A percentile compares a stretch with the other conserved stretches of the same genome.
phyloP scores from a whole-genome alignment of 2,888 invertebrate genomes.

The Norana najaformis region DNA sequence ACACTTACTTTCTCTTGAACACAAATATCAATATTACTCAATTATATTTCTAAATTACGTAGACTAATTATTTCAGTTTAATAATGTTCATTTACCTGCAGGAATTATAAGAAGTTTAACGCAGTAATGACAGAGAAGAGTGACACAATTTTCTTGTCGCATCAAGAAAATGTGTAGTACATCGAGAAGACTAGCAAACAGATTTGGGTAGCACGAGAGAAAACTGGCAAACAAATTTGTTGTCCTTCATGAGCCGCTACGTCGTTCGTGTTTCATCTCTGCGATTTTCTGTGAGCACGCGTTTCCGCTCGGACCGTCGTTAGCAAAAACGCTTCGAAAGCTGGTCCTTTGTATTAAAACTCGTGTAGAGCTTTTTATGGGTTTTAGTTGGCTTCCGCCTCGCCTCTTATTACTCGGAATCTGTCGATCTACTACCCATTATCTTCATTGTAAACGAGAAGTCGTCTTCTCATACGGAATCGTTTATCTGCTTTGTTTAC shows the following conservation, averaged over 20 bases:
- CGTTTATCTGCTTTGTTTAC: neutral
- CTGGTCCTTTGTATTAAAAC: neutral
- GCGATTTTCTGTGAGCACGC: conserved; percentile 23
- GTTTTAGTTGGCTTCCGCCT: neutral
- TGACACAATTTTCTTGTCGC: neutral
- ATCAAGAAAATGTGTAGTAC: too few relatives aligned
- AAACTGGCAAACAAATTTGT: neutral
- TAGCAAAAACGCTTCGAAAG: neutral
- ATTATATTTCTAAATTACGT: too few relatives aligned
- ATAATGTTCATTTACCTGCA: neutral
- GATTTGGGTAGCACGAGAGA: too few relatives aligned
- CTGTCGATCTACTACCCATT: neutral
- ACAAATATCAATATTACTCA: neutral
- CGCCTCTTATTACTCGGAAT: neutral
- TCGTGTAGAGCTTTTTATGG: neutral
- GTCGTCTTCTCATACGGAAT: neutral
- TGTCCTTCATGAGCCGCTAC: too few relatives aligned
- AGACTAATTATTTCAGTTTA: neutral
- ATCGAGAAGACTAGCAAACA: neutral
- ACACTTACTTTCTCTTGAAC: too few relatives aligned
- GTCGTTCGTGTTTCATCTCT: neutral
- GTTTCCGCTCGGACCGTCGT: neutral
- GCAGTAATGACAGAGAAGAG: neutral
- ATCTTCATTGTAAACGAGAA: neutral
- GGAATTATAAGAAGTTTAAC: neutral